Percentiles rank a stretch among this genome's conserved stretches.
These are phyloP conservation scores for Cheirogaleus major DNA, from an alignment of 2,797 vertebrate species.

Conservation along the genomic window DNA sequence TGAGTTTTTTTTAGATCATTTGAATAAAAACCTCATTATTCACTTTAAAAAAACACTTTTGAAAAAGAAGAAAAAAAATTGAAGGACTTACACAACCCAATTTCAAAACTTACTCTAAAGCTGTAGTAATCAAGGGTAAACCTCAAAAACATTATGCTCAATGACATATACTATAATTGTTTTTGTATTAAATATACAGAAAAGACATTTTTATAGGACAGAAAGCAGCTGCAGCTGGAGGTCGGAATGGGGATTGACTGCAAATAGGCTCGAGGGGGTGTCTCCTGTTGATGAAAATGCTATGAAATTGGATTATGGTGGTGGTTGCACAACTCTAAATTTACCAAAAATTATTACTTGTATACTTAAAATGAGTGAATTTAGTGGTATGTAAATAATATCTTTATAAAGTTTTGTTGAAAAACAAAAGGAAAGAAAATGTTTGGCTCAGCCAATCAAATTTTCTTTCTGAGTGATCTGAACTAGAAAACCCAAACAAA, in stretches of 20 bases:
- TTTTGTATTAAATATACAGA: neutral
- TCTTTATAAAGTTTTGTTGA: neutral
- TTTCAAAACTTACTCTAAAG: conserved; percentile 39
- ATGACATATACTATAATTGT: neutral
- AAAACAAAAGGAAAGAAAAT: neutral
- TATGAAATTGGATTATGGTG: neutral
- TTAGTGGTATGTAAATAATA: neutral
- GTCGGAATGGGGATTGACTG: neutral
- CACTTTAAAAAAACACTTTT: neutral
- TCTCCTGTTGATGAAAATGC: neutral
- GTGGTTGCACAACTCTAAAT: neutral
- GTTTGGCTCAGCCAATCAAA: neutral
- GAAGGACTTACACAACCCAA: neutral
- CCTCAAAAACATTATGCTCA: neutral
- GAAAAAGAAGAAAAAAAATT: neutral
- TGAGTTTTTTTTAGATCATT: too few species aligned
- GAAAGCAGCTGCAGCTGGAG: neutral
- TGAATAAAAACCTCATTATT: too few species aligned
- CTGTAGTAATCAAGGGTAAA: neutral
- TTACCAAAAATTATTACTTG: neutral
- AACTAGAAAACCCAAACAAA: neutral
- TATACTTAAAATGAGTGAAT: neutral
- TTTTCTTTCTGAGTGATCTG: neutral
- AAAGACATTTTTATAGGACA: neutral
- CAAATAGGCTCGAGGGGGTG: neutral